Evolutionary conservation across 2,797 vertebrate species (phyloP).

Genomic region (Neosilurus hyrtlii): DNA sequence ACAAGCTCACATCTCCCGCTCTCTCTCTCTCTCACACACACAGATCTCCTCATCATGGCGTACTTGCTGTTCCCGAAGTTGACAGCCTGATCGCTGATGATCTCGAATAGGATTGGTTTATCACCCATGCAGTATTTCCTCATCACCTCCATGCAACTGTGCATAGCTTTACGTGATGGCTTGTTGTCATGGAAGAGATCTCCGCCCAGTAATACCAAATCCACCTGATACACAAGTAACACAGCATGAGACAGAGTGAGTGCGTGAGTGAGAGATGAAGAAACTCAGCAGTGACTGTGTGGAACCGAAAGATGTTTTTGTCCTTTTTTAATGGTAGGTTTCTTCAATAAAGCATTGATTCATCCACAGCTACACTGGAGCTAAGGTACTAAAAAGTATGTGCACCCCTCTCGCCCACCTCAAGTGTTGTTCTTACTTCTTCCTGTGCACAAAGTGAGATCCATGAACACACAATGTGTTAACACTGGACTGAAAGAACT

Average conservation of each 20-base stretch:
- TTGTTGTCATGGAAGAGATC: constrained; percentile 99
- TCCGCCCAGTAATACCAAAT: constrained; percentile 93
- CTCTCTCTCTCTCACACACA: too few species aligned
- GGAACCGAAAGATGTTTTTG: neutral
- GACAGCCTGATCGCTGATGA: constrained; percentile 92
- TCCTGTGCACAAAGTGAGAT: too few species aligned
- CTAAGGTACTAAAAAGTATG: neutral
- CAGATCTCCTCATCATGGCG: constrained; percentile 55
- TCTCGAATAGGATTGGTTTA: constrained; percentile 86
- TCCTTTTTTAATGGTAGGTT: neutral
- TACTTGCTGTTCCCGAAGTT: constrained; percentile 94
- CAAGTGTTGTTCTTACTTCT: too few species aligned
- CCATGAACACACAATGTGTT: too few species aligned
- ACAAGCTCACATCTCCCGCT: too few species aligned
- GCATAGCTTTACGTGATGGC: constrained; percentile 86
- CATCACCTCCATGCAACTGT: constrained; percentile 82
- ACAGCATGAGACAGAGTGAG: neutral
- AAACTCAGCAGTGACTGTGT: neutral
- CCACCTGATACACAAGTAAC: constrained; percentile 75
- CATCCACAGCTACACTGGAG: neutral
- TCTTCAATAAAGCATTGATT: neutral
- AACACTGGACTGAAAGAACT: too few species aligned
- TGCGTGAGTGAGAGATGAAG: neutral
- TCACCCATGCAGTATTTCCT: constrained; percentile 95
- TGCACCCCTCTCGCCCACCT: neutral